phyloP scores from a whole-genome alignment of 2,888 invertebrate genomes.

The Trissolcus brochymenae region DNA sequence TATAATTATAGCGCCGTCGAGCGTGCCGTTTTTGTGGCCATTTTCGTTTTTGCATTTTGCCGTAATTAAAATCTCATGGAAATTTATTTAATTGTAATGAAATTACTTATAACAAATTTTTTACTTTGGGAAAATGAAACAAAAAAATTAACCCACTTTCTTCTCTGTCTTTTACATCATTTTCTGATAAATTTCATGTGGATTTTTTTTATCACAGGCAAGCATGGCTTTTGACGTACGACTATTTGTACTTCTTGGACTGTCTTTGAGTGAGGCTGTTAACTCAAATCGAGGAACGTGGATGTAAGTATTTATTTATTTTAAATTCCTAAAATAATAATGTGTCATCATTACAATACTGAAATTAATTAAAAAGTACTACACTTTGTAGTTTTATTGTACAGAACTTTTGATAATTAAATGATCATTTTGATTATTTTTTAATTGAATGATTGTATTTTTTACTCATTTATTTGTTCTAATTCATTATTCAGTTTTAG shows the following conservation, averaged over 20 bases:
- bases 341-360: slow-evolving; percentile 35
- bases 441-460: too few species aligned
- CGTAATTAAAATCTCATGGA: too few species aligned
- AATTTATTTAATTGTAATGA: not conserved
- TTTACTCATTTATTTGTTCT: too few species aligned
- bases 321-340: slow-evolving; percentile 41
- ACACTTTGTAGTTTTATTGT: slow-evolving; percentile 8
- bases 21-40: too few species aligned
- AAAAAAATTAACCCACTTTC: not conserved
- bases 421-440: too few species aligned
- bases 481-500: too few species aligned
- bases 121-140: too few species aligned
- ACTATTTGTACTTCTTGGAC: slow-evolving; percentile 44
- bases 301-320: slow-evolving; percentile 46
- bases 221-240: slow-evolving; percentile 51
- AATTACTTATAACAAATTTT: too few species aligned
- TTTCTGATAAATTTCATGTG: slow-evolving; percentile 21
- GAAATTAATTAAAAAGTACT: slow-evolving; percentile 33
- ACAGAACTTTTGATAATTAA: not conserved
- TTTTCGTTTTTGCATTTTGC: too few species aligned
- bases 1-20: too few species aligned
- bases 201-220: slow-evolving; percentile 17
- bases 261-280: slow-evolving; percentile 34
- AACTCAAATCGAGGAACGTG: slow-evolving; percentile 41
- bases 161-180: slow-evolving; percentile 22